Evolutionary conservation across 2,888 invertebrate genomes (phyloP).

Genomic region (Siphlonurus alternatus): DNA sequence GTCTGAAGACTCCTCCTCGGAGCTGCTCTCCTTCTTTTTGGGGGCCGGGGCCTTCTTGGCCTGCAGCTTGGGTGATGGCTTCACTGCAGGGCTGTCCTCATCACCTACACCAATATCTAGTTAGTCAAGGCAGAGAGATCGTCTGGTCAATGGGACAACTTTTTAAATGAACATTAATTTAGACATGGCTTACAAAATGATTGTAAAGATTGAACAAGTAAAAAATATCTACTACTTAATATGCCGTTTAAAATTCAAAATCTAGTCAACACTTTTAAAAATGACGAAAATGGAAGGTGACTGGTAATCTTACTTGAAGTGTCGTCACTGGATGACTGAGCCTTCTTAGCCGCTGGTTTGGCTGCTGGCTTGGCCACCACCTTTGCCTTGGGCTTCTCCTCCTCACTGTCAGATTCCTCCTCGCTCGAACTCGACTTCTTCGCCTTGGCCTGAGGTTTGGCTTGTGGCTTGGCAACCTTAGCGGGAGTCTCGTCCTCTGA

Average conservation of each 20-base stretch:
- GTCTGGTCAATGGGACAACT: too few relatives aligned
- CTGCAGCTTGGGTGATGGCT: constrained; percentile 7
- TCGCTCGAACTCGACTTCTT: constrained; percentile 14
- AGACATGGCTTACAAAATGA: too few relatives aligned
- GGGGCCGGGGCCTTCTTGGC: constrained; percentile 13
- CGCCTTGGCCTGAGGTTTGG: constrained; percentile 13
- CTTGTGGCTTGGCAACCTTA: constrained; percentile 11
- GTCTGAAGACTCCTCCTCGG: constrained; percentile 12
- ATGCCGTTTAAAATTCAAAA: too few relatives aligned
- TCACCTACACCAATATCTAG: constrained; percentile 12
- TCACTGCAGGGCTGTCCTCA: constrained; percentile 14
- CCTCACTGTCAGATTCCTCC: constrained; percentile 12
- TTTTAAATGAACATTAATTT: too few relatives aligned
- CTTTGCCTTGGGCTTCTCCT: constrained; percentile 6
- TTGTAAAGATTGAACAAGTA: too few relatives aligned
- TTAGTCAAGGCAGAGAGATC: too few relatives aligned
- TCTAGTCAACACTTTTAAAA: too few relatives aligned
- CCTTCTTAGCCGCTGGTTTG: constrained; percentile 16
- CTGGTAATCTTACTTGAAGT: constrained; percentile 18
- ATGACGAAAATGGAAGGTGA: too few relatives aligned
- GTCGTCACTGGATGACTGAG: constrained; percentile 24
- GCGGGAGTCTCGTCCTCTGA: constrained; percentile 15
- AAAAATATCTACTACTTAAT: too few relatives aligned
- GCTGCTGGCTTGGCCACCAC: constrained; percentile 9
- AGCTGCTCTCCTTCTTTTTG: constrained; percentile 8